A percentile compares a stretch with the other conserved stretches of the same genome.
Conservation (phyloP, 2,113 vertebrate genomes). For the Ranitomeya variabilis region DNA sequence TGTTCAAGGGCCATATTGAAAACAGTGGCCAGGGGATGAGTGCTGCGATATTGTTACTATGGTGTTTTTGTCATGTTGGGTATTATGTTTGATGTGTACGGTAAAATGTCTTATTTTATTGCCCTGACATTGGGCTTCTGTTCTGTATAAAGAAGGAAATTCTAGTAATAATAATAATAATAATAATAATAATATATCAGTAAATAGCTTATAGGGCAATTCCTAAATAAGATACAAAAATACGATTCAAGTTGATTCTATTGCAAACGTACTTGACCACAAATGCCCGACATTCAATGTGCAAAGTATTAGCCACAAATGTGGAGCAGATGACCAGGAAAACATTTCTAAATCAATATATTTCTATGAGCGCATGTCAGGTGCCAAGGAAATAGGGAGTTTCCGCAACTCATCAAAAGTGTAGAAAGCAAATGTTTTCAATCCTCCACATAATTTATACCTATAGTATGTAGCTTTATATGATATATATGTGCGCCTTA, state of each 20-base stretch:
- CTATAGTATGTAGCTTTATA: neutral
- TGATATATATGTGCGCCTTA: neutral
- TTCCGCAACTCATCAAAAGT: constrained; percentile 23
- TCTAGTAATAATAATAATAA: neutral
- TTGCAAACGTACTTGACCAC: neutral
- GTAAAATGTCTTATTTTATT: neutral
- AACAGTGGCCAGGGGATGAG: too few species aligned
- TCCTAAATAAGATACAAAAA: neutral
- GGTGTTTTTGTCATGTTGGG: neutral
- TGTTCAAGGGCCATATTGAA: too few species aligned
- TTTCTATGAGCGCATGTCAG: constrained; percentile 23
- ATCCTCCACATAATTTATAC: constrained; percentile 28
- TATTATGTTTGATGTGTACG: neutral
- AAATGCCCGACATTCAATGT: constrained; percentile 16
- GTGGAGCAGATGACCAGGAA: constrained; percentile 40
- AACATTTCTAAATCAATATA: constrained; percentile 17
- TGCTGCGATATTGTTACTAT: neutral
- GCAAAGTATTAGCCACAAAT: constrained; percentile 50
- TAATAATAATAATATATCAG: neutral
- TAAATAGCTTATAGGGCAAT: neutral
- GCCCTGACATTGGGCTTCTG: neutral
- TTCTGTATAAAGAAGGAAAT: neutral
- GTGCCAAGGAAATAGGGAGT: constrained; percentile 51
- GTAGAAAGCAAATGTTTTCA: constrained; percentile 37
- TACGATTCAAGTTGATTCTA: neutral